Percentiles rank a stretch among this genome's conserved stretches.
phyloP scores from a whole-genome alignment of 2,113 vertebrate species.

The Physeter macrocephalus region DNA sequence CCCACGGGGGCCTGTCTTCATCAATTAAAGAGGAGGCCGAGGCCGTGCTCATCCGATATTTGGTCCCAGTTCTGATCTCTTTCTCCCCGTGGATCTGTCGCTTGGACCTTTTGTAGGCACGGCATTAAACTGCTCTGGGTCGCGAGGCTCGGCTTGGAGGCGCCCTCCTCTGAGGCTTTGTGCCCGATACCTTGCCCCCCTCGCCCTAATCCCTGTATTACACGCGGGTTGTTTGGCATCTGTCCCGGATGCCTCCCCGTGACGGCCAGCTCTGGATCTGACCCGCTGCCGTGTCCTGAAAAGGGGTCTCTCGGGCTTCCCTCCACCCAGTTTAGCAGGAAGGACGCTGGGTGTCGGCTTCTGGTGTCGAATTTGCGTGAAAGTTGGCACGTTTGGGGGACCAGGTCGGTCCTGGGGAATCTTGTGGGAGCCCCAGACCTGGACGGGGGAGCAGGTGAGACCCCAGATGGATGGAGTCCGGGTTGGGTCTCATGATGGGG shows the following conservation, averaged over 20 bases:
- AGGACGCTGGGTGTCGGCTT: neutral
- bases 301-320: no score
- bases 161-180: neutral
- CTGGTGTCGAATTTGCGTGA: no score
- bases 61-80: rapidly evolving
- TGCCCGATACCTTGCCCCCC: rapidly evolving
- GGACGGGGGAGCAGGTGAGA: neutral
- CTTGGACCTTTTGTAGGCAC: rapidly evolving
- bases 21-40: rapidly evolving
- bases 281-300: no score
- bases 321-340: neutral
- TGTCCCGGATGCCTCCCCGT: rapidly evolving
- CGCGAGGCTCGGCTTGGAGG: rapidly evolving
- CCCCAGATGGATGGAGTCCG: no score
- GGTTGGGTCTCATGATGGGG: neutral
- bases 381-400: rapidly evolving
- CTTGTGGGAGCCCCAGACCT: rapidly evolving
- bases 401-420: neutral
- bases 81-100: rapidly evolving
- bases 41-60: no score
- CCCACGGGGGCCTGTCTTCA: no score
- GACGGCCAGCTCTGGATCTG: no score
- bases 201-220: neutral
- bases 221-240: rapidly evolving
- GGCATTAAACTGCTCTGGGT: neutral